Percentiles rank a stretch among this genome's conserved stretches.
Evolutionary conservation across 2,113 vertebrate genomes (phyloP).

Genomic region (Picathartes gymnocephalus): DNA sequence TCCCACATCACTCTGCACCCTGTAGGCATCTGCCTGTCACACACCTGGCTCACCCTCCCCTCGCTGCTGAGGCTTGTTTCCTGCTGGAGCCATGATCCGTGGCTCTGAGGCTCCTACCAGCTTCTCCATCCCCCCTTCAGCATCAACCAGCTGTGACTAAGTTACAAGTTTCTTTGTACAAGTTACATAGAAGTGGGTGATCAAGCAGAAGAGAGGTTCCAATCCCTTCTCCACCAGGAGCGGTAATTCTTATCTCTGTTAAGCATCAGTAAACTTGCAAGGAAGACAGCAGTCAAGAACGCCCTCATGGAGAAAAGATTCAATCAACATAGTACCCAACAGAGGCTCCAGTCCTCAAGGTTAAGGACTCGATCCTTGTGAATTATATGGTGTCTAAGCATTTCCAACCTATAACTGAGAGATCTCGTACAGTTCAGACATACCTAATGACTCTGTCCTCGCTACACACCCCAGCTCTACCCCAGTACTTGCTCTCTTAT

Average conservation of each 20-base stretch:
- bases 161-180: background rate
- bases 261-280: background rate
- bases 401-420: background rate
- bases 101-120: background rate
- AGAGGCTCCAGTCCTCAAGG: background rate
- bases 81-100: accelerated
- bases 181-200: accelerated
- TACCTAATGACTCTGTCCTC: background rate
- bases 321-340: background rate
- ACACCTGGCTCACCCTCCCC: background rate
- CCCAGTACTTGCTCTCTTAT: background rate
- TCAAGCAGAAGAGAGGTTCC: background rate
- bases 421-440: background rate
- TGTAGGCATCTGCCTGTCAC: background rate
- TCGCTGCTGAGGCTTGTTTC: background rate
- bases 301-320: background rate
- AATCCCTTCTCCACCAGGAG: accelerated
- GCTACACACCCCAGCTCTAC: background rate
- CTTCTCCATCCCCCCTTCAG: background rate
- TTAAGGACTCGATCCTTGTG: background rate
- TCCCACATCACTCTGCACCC: background rate
- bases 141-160: background rate
- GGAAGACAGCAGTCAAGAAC: background rate
- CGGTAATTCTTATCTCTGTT: background rate
- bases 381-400: background rate